Conservation (phyloP, 2,113 vertebrate species). For the Corythaixoides concolor region DNA sequence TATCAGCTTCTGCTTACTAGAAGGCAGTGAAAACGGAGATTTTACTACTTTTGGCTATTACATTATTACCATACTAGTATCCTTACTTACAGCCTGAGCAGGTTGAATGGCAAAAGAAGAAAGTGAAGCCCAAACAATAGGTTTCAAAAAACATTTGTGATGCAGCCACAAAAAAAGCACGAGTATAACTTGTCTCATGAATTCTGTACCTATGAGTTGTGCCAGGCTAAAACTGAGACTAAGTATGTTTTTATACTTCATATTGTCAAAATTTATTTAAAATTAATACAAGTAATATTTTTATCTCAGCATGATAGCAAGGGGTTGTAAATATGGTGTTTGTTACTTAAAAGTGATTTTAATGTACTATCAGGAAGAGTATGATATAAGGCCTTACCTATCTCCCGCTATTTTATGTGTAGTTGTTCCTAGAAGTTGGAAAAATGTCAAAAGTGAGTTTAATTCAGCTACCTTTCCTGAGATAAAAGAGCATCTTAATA, state of each 20-base stretch:
- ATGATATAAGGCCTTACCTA: neutral
- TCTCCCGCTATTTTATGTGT: neutral
- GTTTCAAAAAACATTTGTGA: neutral
- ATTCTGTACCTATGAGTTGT: neutral
- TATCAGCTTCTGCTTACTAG: neutral
- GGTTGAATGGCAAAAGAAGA: neutral
- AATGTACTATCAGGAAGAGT: neutral
- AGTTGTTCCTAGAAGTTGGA: neutral
- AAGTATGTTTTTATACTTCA: neutral
- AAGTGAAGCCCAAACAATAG: neutral
- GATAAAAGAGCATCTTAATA: neutral
- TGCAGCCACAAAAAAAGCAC: neutral
- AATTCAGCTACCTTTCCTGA: neutral
- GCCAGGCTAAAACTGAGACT: neutral
- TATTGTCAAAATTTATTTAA: neutral
- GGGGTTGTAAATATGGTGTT: neutral
- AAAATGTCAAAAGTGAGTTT: neutral
- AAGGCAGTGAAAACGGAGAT: neutral
- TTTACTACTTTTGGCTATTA: neutral
- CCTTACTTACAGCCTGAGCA: neutral
- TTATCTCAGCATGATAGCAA: neutral
- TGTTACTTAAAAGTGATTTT: neutral
- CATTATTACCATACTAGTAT: neutral
- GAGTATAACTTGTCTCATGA: neutral
- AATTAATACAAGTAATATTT: neutral